A percentile compares a stretch with the other conserved stretches of the same genome.
Conservation (phyloP, 2,797 vertebrate genomes). For the Notamacropus eugenii region DNA sequence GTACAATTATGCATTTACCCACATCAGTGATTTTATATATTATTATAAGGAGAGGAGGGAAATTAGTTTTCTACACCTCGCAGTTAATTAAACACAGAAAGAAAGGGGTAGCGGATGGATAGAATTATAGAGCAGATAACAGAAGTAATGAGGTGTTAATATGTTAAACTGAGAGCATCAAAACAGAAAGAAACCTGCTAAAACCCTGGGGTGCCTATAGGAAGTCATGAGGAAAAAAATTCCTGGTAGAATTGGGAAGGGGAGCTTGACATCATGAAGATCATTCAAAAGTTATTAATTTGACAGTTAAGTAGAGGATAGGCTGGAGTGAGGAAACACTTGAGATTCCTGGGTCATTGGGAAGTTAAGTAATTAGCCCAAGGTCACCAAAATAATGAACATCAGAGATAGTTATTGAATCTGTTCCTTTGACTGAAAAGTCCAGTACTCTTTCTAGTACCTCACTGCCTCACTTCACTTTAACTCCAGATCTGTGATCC, state of each 20-base stretch:
- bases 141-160: background rate
- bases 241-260: background rate
- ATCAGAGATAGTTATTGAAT: background rate
- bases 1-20: background rate
- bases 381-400: background rate
- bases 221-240: background rate
- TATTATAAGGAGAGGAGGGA: background rate
- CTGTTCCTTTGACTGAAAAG: background rate
- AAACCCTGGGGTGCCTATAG: background rate
- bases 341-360: no score
- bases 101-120: background rate
- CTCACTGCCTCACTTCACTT: background rate
- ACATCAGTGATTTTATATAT: background rate
- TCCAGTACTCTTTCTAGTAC: background rate
- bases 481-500: background rate
- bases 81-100: background rate
- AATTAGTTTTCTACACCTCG: background rate
- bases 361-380: no score
- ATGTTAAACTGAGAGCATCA: background rate
- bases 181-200: background rate
- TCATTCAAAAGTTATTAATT: background rate
- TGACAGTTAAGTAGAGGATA: background rate
- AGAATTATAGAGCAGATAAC: background rate
- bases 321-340: background rate
- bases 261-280: background rate